Percentiles rank a stretch among this genome's conserved stretches.
Conservation (phyloP, 2,888 invertebrate genomes). For the Lepidochrysops patricia region DNA sequence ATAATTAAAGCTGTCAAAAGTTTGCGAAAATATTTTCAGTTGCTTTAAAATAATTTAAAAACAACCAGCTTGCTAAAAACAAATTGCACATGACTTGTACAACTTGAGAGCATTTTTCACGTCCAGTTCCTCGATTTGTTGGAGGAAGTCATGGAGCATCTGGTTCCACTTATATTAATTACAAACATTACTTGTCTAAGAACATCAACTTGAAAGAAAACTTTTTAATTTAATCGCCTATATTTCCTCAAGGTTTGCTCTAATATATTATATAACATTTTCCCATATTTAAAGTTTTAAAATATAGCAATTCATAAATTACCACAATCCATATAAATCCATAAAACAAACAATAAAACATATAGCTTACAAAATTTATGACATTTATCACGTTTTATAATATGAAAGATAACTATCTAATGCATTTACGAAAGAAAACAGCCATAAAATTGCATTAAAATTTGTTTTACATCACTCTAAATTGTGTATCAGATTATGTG, state of each 20-base stretch:
- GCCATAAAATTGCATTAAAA: background rate
- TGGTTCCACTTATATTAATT: background rate
- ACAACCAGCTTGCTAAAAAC: background rate
- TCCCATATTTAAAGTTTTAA: no score
- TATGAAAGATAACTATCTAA: no score
- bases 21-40: no score
- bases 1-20: no score
- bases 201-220: background rate
- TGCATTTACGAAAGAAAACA: background rate
- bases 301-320: background rate
- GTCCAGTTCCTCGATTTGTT: background rate
- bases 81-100: background rate
- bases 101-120: background rate
- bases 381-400: no score
- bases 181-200: background rate
- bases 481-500: background rate
- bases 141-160: background rate
- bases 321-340: background rate
- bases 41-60: no score
- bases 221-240: background rate
- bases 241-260: background rate
- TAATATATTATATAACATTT: no score
- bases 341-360: no score
- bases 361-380: no score
- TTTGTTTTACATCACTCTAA: background rate